Base-by-base conservation (phyloP, 1,140 invertebrate genomes). In the Pygmarrhopalites habei region DNA sequence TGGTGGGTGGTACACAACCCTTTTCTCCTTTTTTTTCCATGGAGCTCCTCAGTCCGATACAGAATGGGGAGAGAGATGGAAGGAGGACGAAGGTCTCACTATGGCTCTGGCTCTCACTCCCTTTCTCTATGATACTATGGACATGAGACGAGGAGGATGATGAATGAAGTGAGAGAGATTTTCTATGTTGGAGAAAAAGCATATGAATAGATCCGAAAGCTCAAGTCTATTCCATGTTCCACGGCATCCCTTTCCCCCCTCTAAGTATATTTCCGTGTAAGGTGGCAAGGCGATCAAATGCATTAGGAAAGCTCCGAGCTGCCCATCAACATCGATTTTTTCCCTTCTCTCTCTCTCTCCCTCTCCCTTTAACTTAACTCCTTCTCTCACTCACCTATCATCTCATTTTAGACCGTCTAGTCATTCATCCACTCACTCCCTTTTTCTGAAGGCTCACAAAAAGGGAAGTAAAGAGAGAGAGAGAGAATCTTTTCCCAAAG, bases 231-330 rank as follows among this genome's bases (percentile, higher is more conserved):
- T 5, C 30, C 47, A 53, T 23, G 7, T 59, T 52, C 43, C 55
- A 2, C 58, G 46, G 28, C 46, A 51, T 60, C 23, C 7, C 44
- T 32, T n/a, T n/a, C n/a, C n/a, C n/a, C n/a, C n/a, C n/a, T 19
- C 62, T 60, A 60, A 65, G 63, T 65, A 65, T 60, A 53, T 65
- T 65, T 64, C 46, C 62, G 43, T 64, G 62, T 64, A 44, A 49
- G 62, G 57, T 64, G 56, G 56, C 57, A 23, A 39, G 58, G 55
- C 46, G 53, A 66, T 61, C 53, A 58, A 58, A 43, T 26, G 43
- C 57, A 58, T 58, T 58, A 58, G 57, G 57, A 58, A 28, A 28
- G 39, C 28, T 41, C 25, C n/a, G 51, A 64, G 30, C 29, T 58
- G 43, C 56, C 56, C 62, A 64, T 64, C 62, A 58, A 57, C 26